Evolutionary conservation across 2,113 vertebrate species (phyloP), one percentile per base, ranked within the genome.

Genomic region (Gobio gobio): DNA sequence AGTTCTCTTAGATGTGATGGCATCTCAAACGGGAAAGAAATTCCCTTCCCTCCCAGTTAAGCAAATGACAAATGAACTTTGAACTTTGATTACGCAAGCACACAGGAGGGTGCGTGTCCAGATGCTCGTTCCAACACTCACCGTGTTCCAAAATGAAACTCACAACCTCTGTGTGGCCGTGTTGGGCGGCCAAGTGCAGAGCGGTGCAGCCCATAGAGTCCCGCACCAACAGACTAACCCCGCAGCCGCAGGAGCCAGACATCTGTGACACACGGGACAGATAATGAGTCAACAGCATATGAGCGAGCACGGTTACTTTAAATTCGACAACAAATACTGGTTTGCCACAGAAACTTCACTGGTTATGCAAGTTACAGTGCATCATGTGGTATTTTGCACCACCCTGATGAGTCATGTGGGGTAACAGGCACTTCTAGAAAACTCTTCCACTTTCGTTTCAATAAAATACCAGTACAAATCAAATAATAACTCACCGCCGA

Each of bases 101-200:
- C 51, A 4, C 51, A 4, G 24, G 2, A 14, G 33, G 9, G 43
- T n/a, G 26, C 0, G 24, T 81, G 40, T 18, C 5, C 16, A 63
- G 10, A 2, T 2, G 24, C 24, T 26, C 4, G 14, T 10, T 2
- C 10, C 8, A 47, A 36, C 22, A 90, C 96, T 96, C 91, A 98
- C 98, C 96, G 0, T 97, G 96, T 26, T 97, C 96, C 85, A 98
- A 94, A 63, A 99, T 97, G 89, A 95, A 97, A 90, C 95, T 93
- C 90, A 98, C 96, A 36, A 98, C 92, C 33, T 96, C 94, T 0
- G 94, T 9, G 0, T 97, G 96, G 80, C 97, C 98, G 0, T 93
- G 94, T 92, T 96, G 96, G 49, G 97, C 95, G 51, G 98, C 96
- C 0, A 96, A 90, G 90, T 99, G 98, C 85, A 99, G 92, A n/a